A percentile compares a stretch with the other conserved stretches of the same genome.
These are phyloP conservation scores for Chondrosia reniformis DNA, from an alignment of 37 sponge, comb jelly and placozoan species.

Conservation along the genomic window DNA sequence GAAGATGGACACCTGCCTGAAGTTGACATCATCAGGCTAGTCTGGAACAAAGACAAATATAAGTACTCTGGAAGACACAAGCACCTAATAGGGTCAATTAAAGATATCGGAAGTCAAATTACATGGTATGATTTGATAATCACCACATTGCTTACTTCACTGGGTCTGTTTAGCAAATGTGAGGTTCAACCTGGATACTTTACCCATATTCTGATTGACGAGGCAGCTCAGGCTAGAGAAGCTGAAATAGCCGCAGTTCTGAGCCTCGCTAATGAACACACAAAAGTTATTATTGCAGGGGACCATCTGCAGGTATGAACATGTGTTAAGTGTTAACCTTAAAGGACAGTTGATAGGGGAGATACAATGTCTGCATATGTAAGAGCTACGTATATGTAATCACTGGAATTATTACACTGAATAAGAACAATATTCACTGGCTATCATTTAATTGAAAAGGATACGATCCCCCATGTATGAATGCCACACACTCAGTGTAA, in stretches of 20 bases:
- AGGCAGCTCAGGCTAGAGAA: constrained; percentile 23
- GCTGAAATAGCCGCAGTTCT: constrained; percentile 8
- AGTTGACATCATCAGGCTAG: neutral
- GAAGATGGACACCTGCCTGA: neutral
- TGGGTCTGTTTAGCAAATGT: neutral
- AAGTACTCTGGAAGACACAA: neutral
- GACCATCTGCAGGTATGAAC: constrained; percentile 17
- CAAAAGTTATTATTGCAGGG: neutral
- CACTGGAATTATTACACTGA: neutral
- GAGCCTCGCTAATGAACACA: neutral
- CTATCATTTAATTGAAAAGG: too few relatives aligned
- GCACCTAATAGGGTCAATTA: neutral
- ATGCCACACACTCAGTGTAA: too few relatives aligned
- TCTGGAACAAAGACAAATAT: neutral
- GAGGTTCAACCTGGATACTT: constrained; percentile 6
- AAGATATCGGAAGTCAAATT: neutral
- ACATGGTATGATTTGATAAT: neutral
- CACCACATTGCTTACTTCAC: constrained; percentile 18
- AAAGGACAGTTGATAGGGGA: neutral
- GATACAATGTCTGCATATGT: neutral
- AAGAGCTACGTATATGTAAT: neutral
- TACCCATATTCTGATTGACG: constrained; percentile 19
- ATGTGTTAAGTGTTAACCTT: neutral
- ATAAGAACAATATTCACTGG: too few relatives aligned
- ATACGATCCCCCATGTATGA: too few relatives aligned